These are phyloP conservation scores for Poecilobothrus nobilitatus DNA, from an alignment of 2,888 invertebrate genomes.

Conservation along the genomic window DNA sequence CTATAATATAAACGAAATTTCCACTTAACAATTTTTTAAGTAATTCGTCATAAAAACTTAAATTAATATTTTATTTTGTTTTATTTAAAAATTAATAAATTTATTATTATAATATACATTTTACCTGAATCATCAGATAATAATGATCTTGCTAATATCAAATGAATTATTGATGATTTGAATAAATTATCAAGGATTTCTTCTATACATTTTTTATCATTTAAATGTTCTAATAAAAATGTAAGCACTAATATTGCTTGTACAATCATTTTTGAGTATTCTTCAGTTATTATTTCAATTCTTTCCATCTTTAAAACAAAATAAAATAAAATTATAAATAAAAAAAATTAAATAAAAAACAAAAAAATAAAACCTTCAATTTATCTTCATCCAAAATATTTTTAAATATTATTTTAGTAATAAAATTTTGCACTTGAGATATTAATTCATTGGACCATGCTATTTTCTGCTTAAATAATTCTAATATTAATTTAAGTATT, in stretches of 20 bases:
- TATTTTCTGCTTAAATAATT: slow-evolving; percentile 7
- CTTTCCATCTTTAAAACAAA: background rate
- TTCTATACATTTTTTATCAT: slow-evolving; percentile 10
- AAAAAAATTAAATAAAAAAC: no score
- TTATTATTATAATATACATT: no score
- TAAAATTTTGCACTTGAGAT: background rate
- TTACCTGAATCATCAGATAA: slow-evolving; percentile 17
- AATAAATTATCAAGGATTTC: slow-evolving; percentile 11
- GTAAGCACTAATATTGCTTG: slow-evolving; percentile 12
- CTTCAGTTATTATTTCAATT: background rate
- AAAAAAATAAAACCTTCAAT: no score
- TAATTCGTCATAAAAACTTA: no score
- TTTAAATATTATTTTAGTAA: background rate
- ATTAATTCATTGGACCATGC: background rate
- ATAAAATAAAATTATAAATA: no score
- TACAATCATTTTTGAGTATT: slow-evolving; percentile 14
- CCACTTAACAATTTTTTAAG: no score
- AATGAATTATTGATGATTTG: slow-evolving; percentile 16
- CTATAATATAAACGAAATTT: no score
- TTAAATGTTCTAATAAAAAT: slow-evolving; percentile 6
- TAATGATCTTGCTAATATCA: slow-evolving; percentile 18
- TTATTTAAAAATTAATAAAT: no score
- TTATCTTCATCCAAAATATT: no score
- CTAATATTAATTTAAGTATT: slow-evolving; percentile 16
- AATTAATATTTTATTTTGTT: no score